These are phyloP conservation scores for Acanthosoma haemorrhoidale DNA, from an alignment of 2,888 invertebrate genomes.

Conservation along the genomic window DNA sequence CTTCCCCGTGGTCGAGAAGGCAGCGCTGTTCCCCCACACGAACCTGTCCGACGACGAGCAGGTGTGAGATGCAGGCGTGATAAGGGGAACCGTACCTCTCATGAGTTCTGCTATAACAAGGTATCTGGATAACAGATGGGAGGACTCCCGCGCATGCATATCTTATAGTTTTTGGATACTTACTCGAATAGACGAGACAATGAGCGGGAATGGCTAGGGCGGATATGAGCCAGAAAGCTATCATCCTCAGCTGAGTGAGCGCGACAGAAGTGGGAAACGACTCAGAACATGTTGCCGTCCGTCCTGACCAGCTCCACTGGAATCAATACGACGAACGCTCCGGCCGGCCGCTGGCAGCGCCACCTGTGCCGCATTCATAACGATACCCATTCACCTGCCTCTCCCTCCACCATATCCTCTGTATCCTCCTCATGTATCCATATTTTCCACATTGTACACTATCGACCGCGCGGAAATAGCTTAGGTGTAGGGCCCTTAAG, in stretches of 20 bases:
- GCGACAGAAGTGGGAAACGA: background rate
- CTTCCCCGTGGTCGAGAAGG: too few species aligned
- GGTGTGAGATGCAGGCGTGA: too few species aligned
- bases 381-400: too few species aligned
- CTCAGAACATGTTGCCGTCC: conserved; percentile 22
- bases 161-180: too few species aligned
- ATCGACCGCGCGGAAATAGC: background rate
- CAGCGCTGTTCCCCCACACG: too few species aligned
- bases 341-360: background rate
- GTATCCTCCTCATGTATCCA: too few species aligned
- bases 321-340: background rate
- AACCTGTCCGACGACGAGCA: too few species aligned
- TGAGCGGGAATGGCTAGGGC: background rate
- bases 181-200: conserved; percentile 1
- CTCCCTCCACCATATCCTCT: too few species aligned
- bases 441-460: background rate
- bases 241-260: background rate
- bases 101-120: too few species aligned
- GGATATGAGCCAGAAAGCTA: conserved; percentile 2
- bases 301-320: conserved; percentile 20
- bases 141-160: too few species aligned
- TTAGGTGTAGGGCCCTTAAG: background rate
- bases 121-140: too few species aligned
- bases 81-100: too few species aligned
- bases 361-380: conserved; percentile 15